Conservation (phyloP, 1,140 invertebrate species). For the Pseudobourletiella spinata region DNA sequence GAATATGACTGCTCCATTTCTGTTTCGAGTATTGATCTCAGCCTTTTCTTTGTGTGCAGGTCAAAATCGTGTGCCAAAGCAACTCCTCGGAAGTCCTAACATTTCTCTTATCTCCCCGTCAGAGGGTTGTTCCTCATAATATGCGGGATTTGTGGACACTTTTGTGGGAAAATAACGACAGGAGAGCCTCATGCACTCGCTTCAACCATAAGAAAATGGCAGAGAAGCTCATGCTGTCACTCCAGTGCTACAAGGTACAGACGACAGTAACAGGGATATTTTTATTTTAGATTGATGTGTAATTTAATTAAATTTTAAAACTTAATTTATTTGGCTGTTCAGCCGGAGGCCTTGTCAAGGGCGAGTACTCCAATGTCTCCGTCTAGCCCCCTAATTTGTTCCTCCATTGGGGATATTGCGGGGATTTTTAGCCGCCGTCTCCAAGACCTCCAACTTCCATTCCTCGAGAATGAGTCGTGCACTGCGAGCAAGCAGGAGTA, state of each 20-base stretch:
- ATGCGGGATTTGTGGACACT: conserved; percentile 67
- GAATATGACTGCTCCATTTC: neutral
- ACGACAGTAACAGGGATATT: neutral
- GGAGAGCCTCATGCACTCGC: conserved; percentile 35
- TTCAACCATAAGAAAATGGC: conserved; percentile 32
- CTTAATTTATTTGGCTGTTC: conserved; percentile 20
- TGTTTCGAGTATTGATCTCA: neutral
- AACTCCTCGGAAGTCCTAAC: conserved; percentile 66
- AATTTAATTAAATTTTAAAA: neutral
- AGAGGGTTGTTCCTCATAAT: conserved; percentile 64
- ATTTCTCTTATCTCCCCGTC: conserved; percentile 69
- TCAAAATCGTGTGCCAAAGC: neutral
- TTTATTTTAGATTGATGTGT: neutral
- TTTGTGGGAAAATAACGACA: conserved; percentile 57
- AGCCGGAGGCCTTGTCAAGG: conserved; percentile 72
- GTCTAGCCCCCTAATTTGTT: conserved; percentile 45
- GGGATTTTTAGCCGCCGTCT: conserved; percentile 37
- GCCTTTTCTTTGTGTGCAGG: neutral
- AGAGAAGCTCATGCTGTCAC: conserved; percentile 53
- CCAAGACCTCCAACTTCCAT: conserved; percentile 50
- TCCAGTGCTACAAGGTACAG: conserved; percentile 52
- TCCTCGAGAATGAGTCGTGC: conserved; percentile 70
- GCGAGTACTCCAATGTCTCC: conserved; percentile 73
- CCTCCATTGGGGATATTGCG: conserved; percentile 46
- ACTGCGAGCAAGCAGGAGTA: conserved; percentile 78